Evolutionary conservation across 2,113 vertebrate species (phyloP).

Genomic region (Ceyx melanurus): DNA sequence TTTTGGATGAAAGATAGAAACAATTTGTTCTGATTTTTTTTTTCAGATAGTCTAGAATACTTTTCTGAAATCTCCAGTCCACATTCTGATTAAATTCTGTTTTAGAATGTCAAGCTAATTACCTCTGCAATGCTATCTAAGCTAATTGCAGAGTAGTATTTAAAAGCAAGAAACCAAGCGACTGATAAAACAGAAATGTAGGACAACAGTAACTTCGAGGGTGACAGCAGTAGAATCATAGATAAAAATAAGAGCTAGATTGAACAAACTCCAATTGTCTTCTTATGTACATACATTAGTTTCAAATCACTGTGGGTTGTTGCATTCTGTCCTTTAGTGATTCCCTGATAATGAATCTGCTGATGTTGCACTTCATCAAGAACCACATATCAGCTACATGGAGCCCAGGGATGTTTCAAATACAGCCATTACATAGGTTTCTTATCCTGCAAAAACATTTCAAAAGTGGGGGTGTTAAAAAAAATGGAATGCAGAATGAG

Average conservation of each 20-base stretch:
- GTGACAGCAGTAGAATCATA: background rate
- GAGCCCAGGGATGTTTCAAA: background rate
- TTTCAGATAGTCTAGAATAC: background rate
- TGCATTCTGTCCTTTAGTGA: background rate
- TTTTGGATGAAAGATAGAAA: slow-evolving; percentile 9
- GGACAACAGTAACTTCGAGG: background rate
- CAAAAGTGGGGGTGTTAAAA: background rate
- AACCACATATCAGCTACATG: background rate
- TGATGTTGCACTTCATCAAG: background rate
- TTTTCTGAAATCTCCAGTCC: background rate
- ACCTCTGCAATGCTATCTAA: background rate
- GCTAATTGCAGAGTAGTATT: background rate
- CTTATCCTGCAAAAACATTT: background rate
- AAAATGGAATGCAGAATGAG: background rate
- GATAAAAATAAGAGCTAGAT: background rate
- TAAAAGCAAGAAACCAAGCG: background rate
- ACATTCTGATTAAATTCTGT: background rate
- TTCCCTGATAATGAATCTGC: background rate
- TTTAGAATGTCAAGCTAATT: background rate
- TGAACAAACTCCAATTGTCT: background rate
- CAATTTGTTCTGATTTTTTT: background rate
- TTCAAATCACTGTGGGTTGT: background rate
- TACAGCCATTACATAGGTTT: background rate
- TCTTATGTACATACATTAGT: background rate
- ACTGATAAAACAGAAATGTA: background rate